Conservation (phyloP, 1,140 invertebrate species). For the Anagrus nilaparvatae region DNA sequence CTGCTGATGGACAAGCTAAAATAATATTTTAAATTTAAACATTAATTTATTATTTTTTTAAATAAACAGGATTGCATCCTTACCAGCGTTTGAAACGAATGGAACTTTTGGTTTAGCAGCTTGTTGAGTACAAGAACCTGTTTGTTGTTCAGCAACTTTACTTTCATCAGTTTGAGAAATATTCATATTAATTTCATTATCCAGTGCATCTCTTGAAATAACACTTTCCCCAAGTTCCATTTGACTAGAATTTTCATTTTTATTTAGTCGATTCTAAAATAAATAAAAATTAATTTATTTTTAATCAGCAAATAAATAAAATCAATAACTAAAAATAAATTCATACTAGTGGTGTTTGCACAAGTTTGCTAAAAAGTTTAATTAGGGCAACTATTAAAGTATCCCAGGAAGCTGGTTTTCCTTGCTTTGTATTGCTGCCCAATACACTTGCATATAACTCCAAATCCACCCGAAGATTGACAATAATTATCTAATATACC, state of each 20-base stretch:
- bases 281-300: conserved; percentile 3
- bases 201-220: no score
- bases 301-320: not conserved
- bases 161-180: conserved; percentile 66
- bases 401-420: conserved; percentile 52
- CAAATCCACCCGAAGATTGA: conserved; percentile 42
- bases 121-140: conserved; percentile 26
- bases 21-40: conserved; percentile 13
- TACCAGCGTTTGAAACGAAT: conserved; percentile 59
- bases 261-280: conserved; percentile 14
- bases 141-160: conserved; percentile 59
- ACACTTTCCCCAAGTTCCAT: conserved; percentile 30
- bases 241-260: conserved; percentile 20
- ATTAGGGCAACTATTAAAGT: conserved; percentile 58
- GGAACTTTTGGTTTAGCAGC: conserved; percentile 42
- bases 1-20: conserved; percentile 77
- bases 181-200: conserved; percentile 27
- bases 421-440: conserved; percentile 48
- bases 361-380: conserved; percentile 56
- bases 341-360: conserved; percentile 54
- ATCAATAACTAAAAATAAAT: conserved; percentile 15
- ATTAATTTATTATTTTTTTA: no score
- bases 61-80: no score
- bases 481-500: conserved; percentile 31
- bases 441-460: conserved; percentile 58